Evolutionary conservation across 2,888 invertebrate genomes (phyloP).

Genomic region (Apoda limacodes): DNA sequence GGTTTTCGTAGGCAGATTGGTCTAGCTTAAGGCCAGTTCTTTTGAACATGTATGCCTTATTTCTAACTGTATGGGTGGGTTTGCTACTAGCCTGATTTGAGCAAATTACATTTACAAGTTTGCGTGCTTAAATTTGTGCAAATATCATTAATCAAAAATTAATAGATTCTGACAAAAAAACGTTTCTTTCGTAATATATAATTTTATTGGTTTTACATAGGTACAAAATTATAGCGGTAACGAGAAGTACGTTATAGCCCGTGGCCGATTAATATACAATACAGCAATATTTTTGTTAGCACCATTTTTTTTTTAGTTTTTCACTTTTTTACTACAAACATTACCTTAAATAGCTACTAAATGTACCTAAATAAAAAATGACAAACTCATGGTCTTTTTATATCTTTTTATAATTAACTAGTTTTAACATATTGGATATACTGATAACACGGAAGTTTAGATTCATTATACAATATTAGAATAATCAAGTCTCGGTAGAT

Average conservation of each 20-base stretch:
- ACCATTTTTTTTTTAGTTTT: constrained; percentile 54
- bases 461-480: too few species aligned
- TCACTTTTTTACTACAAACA: constrained; percentile 44
- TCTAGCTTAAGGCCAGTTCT: too few species aligned
- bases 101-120: too few species aligned
- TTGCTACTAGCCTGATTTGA: too few species aligned
- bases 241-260: constrained; percentile 50
- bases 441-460: constrained; percentile 40
- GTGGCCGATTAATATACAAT: constrained; percentile 43
- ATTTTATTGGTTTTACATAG: constrained; percentile 58
- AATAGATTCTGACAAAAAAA: too few species aligned
- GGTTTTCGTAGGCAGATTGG: too few species aligned
- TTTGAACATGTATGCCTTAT: too few species aligned
- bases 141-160: too few species aligned
- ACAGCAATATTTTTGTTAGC: constrained; percentile 63
- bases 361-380: constrained; percentile 48
- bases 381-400: constrained; percentile 53
- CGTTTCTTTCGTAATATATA: too few species aligned
- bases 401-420: constrained; percentile 33
- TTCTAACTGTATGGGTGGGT: too few species aligned
- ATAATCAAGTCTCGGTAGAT: too few species aligned
- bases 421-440: constrained; percentile 36
- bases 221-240: constrained; percentile 58
- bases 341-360: constrained; percentile 57
- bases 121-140: too few species aligned